phyloP scores from a whole-genome alignment of 1,140 invertebrate species.

The Akabosia matsudoensis region DNA sequence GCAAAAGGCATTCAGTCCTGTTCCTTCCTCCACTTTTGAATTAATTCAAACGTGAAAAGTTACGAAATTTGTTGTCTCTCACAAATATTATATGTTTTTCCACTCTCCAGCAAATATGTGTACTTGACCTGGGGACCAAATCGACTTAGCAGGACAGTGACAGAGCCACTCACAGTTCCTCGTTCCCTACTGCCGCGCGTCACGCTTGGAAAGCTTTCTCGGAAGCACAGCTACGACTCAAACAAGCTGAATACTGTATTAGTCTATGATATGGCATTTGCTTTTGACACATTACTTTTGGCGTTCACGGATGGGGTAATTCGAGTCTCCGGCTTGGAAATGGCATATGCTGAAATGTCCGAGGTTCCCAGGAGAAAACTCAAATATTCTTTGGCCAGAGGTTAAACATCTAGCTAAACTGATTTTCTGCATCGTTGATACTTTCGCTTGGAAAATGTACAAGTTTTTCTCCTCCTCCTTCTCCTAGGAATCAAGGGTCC shows the following conservation, averaged over 20 bases:
- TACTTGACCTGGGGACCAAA: slow-evolving; percentile 39
- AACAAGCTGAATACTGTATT: neutral
- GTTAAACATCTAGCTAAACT: slow-evolving; percentile 18
- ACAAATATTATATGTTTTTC: neutral
- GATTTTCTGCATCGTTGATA: neutral
- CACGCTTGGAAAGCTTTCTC: neutral
- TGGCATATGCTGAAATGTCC: slow-evolving; percentile 10
- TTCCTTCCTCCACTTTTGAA: neutral
- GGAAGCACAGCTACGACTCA: neutral
- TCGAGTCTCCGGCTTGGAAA: slow-evolving; percentile 32
- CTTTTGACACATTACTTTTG: slow-evolving; percentile 34
- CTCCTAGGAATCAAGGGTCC: neutral
- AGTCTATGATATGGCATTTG: slow-evolving; percentile 36
- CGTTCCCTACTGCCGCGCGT: neutral
- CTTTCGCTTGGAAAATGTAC: slow-evolving; percentile 20
- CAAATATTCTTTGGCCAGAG: slow-evolving; percentile 27
- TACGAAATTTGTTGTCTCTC: neutral
- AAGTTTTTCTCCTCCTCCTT: neutral
- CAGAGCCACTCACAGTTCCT: slow-evolving; percentile 31
- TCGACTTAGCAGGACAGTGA: slow-evolving; percentile 32
- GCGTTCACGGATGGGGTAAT: slow-evolving; percentile 26
- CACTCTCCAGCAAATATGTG: slow-evolving; percentile 33
- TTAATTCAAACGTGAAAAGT: too few relatives aligned
- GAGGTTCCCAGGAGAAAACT: neutral
- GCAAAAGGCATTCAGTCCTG: neutral